Conservation (phyloP, 2,888 invertebrate species). For the Graphium colonna region DNA sequence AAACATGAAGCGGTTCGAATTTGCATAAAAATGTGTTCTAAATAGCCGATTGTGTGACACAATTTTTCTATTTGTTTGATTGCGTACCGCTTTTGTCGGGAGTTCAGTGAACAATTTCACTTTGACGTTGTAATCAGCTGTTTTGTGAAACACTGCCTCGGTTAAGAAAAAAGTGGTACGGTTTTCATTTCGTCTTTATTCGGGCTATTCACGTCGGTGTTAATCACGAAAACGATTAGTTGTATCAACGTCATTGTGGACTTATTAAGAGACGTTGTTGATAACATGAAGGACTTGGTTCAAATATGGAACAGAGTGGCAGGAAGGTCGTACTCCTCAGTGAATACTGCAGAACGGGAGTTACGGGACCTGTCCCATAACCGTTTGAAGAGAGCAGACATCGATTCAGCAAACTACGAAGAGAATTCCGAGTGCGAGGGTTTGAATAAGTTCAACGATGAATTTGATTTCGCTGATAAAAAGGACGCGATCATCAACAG, state of each 20-base stretch:
- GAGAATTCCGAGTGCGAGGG: conserved; percentile 63
- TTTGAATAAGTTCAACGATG: conserved; percentile 57
- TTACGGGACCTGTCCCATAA: conserved; percentile 54
- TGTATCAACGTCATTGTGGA: conserved; percentile 19
- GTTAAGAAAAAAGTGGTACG: background rate
- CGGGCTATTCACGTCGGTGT: conserved; percentile 17
- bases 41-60: conserved; percentile 3
- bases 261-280: conserved; percentile 25
- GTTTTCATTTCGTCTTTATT: background rate
- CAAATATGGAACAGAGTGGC: conserved; percentile 79
- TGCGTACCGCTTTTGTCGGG: background rate
- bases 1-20: conserved; percentile 8
- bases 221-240: conserved; percentile 24
- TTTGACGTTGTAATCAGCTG: conserved; percentile 1
- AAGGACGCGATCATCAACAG: conserved; percentile 65
- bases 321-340: conserved; percentile 77
- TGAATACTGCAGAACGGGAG: conserved; percentile 61
- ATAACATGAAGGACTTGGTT: conserved; percentile 82
- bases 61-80: background rate
- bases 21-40: background rate
- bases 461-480: conserved; percentile 54
- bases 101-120: conserved; percentile 1
- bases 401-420: conserved; percentile 51
- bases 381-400: conserved; percentile 50
- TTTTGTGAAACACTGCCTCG: background rate